A percentile compares a stretch with the other conserved stretches of the same genome.
Conservation (phyloP, 2,797 vertebrate genomes). For the Cossypha polioptera region DNA sequence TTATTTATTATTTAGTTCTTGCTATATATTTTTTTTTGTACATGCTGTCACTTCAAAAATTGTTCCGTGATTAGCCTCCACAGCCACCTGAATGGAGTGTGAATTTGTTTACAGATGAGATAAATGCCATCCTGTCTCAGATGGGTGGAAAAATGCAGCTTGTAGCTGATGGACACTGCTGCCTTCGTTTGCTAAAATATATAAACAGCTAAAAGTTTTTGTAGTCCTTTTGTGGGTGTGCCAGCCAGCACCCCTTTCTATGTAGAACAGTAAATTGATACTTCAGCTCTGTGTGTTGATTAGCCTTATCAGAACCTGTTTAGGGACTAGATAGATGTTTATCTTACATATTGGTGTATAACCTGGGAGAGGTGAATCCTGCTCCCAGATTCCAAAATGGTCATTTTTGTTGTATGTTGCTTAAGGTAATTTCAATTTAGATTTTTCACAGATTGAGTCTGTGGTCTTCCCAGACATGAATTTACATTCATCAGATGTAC, state of each 20-base stretch:
- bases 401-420: neutral
- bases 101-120: neutral
- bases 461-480: neutral
- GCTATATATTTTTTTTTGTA: too few relatives aligned
- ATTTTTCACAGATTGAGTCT: neutral
- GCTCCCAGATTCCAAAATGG: neutral
- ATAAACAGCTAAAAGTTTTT: neutral
- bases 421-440: neutral
- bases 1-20: too few relatives aligned
- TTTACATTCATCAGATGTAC: neutral
- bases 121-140: neutral
- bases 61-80: neutral
- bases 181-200: neutral
- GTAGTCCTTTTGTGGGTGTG: neutral
- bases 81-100: neutral
- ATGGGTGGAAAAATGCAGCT: neutral
- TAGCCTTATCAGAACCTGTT: neutral
- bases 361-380: neutral
- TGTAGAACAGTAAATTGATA: neutral
- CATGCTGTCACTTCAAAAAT: neutral
- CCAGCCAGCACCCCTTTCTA: neutral
- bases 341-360: accelerated
- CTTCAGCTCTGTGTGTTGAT: accelerated
- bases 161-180: neutral
- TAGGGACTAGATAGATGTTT: neutral